Conservation (phyloP, 1,140 invertebrate species). For the Leucophenga varia region DNA sequence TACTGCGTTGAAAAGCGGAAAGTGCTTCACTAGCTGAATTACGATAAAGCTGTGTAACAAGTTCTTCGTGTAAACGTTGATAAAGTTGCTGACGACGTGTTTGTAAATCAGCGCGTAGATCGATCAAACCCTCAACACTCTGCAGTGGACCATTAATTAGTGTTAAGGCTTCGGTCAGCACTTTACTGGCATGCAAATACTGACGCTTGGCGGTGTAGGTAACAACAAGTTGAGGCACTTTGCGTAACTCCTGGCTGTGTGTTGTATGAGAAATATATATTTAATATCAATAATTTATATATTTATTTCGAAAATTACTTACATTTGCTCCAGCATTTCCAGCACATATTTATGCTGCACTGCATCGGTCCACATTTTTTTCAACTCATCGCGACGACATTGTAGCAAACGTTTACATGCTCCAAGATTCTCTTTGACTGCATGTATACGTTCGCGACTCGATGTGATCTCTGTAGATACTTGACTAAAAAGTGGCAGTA, state of each 20-base stretch:
- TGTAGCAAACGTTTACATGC: conserved; percentile 89
- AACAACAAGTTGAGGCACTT: conserved; percentile 76
- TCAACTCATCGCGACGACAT: conserved; percentile 89
- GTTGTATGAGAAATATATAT: neutral
- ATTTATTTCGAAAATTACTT: conserved; percentile 43
- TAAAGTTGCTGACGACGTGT: conserved; percentile 73
- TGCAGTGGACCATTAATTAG: conserved; percentile 72
- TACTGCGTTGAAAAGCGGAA: conserved; percentile 61
- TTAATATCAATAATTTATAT: neutral
- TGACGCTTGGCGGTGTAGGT: conserved; percentile 72
- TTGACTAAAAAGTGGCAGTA: conserved; percentile 58
- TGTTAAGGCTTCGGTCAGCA: conserved; percentile 70
- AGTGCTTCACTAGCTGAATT: conserved; percentile 63
- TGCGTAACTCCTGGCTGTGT: conserved; percentile 72
- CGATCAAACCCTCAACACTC: conserved; percentile 78
- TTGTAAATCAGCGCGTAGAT: conserved; percentile 73
- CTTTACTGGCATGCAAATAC: conserved; percentile 83
- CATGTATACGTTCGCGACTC: conserved; percentile 79
- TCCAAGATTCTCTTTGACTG: conserved; percentile 85
- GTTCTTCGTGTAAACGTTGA: conserved; percentile 69
- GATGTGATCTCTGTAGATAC: conserved; percentile 49
- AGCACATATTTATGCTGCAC: conserved; percentile 90
- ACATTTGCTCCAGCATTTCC: conserved; percentile 87
- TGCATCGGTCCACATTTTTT: conserved; percentile 89
- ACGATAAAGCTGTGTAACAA: conserved; percentile 75